Evolutionary conservation across 2,797 vertebrate species (phyloP), one percentile per base, ranked within the genome.

Genomic region (Acrossocheilus wenchowensis): DNA sequence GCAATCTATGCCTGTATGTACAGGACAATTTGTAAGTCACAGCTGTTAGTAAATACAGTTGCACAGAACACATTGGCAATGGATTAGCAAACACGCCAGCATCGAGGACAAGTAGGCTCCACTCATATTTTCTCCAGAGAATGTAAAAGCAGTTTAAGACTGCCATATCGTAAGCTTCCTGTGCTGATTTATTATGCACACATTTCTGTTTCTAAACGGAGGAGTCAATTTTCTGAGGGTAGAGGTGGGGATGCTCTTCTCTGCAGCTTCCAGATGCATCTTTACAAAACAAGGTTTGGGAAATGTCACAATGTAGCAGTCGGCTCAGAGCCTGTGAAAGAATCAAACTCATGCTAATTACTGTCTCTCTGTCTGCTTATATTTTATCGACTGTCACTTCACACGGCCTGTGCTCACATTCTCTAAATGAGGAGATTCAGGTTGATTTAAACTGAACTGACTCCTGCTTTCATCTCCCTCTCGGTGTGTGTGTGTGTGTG

Each of bases 351-450:
- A 23, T n/a, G n/a, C 68, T 83, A 71, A 81, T 82, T 80, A 79
- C 52, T 14, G 36, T 48, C 62, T 79, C 45, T 43, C 75, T 87
- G 86, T 80, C 72, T 86, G 74, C 45, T 90, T 82, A 81, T 73
- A 87, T 83, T 86, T 68, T 81, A 86, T 83, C 48, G 62, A 69
- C 41, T 82, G 78, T 77, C 68, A 88, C 41, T 78, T 79, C 73
- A 81, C 85, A 80, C 12, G 14, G 71, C 4, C 62, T 60, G 74
- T 72, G 17, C 68, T 82, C 84, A 41, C 74, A 85, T 54, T 85
- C 52, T 72, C 30, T 73, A 80, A 80, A 80, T 60, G 78, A 81
- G 34, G 66, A 72, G 66, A 78, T 71, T 71, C 66, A 57, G 26
- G 69, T 54, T 83, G 68, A 74, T 73, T 72, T 78, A 74, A 86